Evolutionary conservation across 1,140 invertebrate species (phyloP).

Genomic region (Elysia chlorotica): DNA sequence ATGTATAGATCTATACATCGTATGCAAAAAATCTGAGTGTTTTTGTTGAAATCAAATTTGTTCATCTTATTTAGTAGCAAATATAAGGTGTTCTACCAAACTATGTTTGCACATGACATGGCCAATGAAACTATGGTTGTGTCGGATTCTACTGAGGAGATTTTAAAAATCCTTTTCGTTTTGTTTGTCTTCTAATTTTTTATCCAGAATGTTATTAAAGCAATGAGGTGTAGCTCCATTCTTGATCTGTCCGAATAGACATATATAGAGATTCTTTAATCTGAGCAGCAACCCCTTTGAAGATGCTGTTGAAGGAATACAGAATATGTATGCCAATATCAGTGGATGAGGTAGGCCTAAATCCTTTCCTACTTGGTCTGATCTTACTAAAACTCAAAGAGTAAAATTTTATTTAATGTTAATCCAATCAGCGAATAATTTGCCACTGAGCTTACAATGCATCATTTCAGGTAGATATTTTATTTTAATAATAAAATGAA

Average conservation of each 20-base stretch:
- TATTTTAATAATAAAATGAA: not conserved
- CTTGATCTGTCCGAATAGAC: no score
- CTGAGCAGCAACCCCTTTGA: no score
- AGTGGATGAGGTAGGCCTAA: conserved; percentile 87
- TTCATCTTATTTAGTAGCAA: no score
- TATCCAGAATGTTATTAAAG: not conserved
- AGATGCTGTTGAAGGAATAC: conserved; percentile 69
- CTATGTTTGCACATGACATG: no score
- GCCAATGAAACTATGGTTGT: no score
- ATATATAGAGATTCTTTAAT: no score
- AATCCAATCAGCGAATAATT: not conserved
- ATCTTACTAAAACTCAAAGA: not conserved
- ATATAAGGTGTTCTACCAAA: no score
- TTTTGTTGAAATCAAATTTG: no score
- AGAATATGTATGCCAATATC: conserved; percentile 90
- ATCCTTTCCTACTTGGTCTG: not conserved
- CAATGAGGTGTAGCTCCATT: no score
- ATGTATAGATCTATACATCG: no score
- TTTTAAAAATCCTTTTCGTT: not conserved
- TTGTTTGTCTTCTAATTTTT: not conserved
- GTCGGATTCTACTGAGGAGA: not conserved
- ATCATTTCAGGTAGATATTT: not conserved
- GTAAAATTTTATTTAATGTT: not conserved
- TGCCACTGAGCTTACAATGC: not conserved
- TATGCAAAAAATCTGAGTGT: no score